Evolutionary conservation across 2,888 invertebrate genomes (phyloP).

Genomic region (Lithophane leautieri): DNA sequence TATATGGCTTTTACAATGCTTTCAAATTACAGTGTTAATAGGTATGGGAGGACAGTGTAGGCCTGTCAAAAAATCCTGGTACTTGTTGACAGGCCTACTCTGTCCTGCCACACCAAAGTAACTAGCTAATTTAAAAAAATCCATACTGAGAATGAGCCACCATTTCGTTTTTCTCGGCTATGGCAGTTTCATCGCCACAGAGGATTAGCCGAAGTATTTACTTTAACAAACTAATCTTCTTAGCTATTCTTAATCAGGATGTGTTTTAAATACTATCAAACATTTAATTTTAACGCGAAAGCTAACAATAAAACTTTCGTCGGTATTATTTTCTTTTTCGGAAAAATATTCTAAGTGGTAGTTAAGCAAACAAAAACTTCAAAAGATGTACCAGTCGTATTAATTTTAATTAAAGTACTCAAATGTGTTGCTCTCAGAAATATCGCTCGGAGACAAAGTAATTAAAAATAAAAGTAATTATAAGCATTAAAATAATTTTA

Average conservation of each 20-base stretch:
- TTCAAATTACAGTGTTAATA: too few species aligned
- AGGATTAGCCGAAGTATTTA: neutral
- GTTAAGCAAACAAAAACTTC: constrained; percentile 2
- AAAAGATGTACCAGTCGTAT: constrained; percentile 4
- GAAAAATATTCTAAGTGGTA: neutral
- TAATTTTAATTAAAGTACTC: constrained; percentile 32
- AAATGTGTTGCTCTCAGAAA: constrained; percentile 29
- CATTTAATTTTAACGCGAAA: neutral
- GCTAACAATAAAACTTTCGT: neutral
- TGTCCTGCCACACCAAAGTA: too few species aligned
- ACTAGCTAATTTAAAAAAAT: too few species aligned
- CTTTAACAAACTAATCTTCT: neutral
- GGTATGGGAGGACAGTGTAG: too few species aligned
- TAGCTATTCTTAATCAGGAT: too few species aligned
- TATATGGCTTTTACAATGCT: too few species aligned
- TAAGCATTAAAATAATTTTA: constrained; percentile 46
- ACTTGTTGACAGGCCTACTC: too few species aligned
- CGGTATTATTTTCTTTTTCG: neutral
- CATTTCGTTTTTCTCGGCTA: neutral
- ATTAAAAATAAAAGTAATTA: constrained; percentile 34
- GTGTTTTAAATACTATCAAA: neutral
- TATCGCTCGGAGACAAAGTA: constrained; percentile 45
- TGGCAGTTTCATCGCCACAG: neutral
- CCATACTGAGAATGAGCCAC: neutral
- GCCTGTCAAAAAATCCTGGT: too few species aligned